These are phyloP conservation scores for Anser brachyrhynchus DNA, from an alignment of 2,113 vertebrate species.

Conservation along the genomic window DNA sequence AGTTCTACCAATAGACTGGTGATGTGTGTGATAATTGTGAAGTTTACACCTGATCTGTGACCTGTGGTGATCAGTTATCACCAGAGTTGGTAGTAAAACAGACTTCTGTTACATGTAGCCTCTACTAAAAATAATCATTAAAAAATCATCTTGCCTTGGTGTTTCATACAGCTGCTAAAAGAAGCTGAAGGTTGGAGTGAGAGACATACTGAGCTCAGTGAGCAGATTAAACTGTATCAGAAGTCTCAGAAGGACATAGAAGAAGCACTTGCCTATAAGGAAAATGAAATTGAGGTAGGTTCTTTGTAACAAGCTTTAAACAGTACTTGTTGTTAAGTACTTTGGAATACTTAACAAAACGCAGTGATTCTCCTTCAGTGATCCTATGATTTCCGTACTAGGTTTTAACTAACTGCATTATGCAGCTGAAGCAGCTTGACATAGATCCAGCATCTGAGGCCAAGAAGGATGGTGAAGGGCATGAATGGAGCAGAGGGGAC, in stretches of 20 bases:
- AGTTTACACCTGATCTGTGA: background rate
- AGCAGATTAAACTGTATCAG: slow-evolving; percentile 89
- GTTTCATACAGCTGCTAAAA: slow-evolving; percentile 80
- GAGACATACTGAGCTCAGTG: slow-evolving; percentile 84
- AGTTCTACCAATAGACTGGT: background rate
- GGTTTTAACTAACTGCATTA: slow-evolving; percentile 92
- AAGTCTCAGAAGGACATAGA: slow-evolving; percentile 90
- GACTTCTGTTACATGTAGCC: background rate
- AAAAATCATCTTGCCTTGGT: background rate
- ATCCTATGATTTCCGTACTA: slow-evolving; percentile 59
- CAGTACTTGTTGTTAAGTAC: background rate
- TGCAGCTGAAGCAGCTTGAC: slow-evolving; percentile 86
- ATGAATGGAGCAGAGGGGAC: slow-evolving; percentile 70
- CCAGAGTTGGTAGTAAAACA: background rate
- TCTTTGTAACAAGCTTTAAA: background rate
- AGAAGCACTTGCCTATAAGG: slow-evolving; percentile 87
- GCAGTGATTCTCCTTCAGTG: background rate
- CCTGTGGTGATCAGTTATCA: background rate
- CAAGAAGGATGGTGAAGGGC: slow-evolving; percentile 51
- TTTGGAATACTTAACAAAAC: background rate
- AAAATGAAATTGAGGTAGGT: slow-evolving; percentile 90
- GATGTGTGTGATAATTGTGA: background rate
- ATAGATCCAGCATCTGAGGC: slow-evolving; percentile 70
- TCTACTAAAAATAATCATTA: background rate
- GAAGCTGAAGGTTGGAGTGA: slow-evolving; percentile 88